These are phyloP conservation scores for Cryptomyrus ogoouensis DNA, from an alignment of 2,113 vertebrate species.

Conservation along the genomic window DNA sequence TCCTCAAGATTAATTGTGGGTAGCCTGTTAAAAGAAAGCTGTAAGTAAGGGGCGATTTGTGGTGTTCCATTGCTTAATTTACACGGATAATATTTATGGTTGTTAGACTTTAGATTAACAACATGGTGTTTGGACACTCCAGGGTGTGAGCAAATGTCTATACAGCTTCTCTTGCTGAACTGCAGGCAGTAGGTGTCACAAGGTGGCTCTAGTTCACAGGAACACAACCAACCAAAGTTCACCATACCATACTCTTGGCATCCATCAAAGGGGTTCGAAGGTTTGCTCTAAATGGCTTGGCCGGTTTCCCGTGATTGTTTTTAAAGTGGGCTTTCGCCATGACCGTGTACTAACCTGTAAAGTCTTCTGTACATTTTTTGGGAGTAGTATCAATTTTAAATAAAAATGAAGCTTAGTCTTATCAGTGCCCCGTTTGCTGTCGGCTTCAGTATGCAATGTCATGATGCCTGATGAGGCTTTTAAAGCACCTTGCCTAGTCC, in stretches of 20 bases:
- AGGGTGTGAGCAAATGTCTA: background rate
- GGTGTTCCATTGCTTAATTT: slow-evolving; percentile 13
- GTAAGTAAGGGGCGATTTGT: slow-evolving; percentile 22
- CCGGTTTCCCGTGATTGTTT: background rate
- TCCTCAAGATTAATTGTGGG: slow-evolving; percentile 41
- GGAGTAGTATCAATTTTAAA: background rate
- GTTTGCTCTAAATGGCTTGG: slow-evolving; percentile 10
- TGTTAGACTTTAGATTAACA: slow-evolving; percentile 11
- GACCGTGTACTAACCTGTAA: background rate
- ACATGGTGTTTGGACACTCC: background rate
- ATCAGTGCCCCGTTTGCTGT: background rate
- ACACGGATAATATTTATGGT: slow-evolving; percentile 14
- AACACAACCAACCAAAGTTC: background rate
- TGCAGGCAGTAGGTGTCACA: background rate
- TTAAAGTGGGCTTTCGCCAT: background rate
- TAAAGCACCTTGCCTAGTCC: slow-evolving; percentile 46
- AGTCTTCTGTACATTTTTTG: background rate
- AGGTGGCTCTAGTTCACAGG: background rate
- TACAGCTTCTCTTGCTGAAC: background rate
- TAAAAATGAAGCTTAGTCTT: slow-evolving; percentile 11
- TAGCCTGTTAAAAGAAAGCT: slow-evolving; percentile 33
- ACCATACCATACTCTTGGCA: background rate
- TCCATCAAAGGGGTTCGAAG: background rate
- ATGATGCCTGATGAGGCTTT: slow-evolving; percentile 46
- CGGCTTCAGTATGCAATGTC: slow-evolving; percentile 34